phyloP scores from a whole-genome alignment of 2,797 vertebrate species.

The Eidolon dupreanum region DNA sequence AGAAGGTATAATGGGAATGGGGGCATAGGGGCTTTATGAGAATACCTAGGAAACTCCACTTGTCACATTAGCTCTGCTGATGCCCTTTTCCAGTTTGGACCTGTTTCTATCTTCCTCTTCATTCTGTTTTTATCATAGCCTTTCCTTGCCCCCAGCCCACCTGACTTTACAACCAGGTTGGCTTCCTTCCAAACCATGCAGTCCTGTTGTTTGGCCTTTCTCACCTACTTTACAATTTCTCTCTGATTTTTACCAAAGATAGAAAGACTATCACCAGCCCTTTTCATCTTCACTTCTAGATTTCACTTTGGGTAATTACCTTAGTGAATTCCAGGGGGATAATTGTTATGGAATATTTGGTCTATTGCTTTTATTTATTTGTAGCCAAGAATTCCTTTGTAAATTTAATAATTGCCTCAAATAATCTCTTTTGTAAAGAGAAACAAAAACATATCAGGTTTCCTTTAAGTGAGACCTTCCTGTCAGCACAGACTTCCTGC shows the following conservation, averaged over 20 bases:
- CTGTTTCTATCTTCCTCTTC: background rate
- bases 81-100: background rate
- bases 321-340: background rate
- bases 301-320: slow-evolving; percentile 28
- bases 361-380: slow-evolving; percentile 13
- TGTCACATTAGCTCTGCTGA: background rate
- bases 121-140: background rate
- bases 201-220: background rate
- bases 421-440: slow-evolving; percentile 28
- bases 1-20: background rate
- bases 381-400: slow-evolving; percentile 5
- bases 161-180: background rate
- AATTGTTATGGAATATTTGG: background rate
- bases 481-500: slow-evolving; percentile 15
- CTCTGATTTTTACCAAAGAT: background rate
- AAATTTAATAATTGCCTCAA: slow-evolving; percentile 42
- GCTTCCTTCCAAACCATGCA: background rate
- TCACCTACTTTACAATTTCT: background rate
- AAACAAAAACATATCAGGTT: background rate
- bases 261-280: background rate
- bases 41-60: background rate
- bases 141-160: background rate
- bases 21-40: background rate
- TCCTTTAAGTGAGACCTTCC: slow-evolving; percentile 42
- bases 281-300: slow-evolving; percentile 21